phyloP scores from a whole-genome alignment of 2,797 vertebrate species.

The Melanotaenia parkinsoni region DNA sequence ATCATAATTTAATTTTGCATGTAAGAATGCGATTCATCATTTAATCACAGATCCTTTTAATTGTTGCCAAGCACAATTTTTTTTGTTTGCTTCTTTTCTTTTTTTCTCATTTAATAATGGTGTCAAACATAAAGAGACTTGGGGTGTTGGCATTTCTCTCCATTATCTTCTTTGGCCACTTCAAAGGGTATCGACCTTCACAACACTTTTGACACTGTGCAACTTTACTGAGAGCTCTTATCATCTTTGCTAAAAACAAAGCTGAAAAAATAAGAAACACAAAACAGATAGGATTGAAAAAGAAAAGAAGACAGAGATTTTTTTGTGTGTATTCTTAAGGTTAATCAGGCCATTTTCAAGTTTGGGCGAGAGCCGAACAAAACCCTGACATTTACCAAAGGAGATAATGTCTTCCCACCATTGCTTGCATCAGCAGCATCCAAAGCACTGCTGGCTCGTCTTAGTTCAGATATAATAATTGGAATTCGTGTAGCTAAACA shows the following conservation, averaged over 20 bases:
- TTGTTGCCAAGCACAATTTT: too few species aligned
- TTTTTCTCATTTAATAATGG: too few species aligned
- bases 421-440: constrained; percentile 9
- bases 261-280: not conserved
- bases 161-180: too few species aligned
- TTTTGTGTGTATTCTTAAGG: not conserved
- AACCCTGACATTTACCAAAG: constrained; percentile 26
- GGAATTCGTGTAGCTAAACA: not conserved
- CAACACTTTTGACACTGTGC: too few species aligned
- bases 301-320: not conserved
- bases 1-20: too few species aligned
- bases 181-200: too few species aligned
- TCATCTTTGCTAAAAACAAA: not conserved
- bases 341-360: constrained; percentile 15
- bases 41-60: too few species aligned
- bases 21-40: too few species aligned
- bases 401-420: constrained; percentile 4
- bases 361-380: constrained; percentile 7
- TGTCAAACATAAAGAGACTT: too few species aligned
- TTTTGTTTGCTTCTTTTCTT: too few species aligned
- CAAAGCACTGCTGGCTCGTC: not conserved
- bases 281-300: not conserved
- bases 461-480: constrained; percentile 1
- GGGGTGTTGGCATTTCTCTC: too few species aligned
- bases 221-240: not conserved